Evolutionary conservation across 1,140 invertebrate genomes (phyloP).

Genomic region (Saxidomus purpurata): DNA sequence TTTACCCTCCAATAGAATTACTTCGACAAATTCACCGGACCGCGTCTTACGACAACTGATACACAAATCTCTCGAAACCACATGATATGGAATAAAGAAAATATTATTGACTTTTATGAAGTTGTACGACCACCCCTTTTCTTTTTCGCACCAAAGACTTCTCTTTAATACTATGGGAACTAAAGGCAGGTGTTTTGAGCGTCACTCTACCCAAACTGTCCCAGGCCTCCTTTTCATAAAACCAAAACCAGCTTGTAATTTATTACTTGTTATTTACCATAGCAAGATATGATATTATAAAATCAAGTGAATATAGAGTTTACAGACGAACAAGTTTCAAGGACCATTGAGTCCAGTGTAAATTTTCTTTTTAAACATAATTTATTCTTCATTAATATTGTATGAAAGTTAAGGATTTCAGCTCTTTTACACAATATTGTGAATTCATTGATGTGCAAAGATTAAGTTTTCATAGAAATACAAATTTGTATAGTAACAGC

Average conservation of each 20-base stretch:
- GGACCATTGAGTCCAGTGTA: background rate
- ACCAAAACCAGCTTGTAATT: slow-evolving; percentile 57
- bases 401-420: no score
- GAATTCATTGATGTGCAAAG: no score
- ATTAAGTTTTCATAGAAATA: no score
- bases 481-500: no score
- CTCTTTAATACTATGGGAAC: background rate
- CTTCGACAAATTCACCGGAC: background rate
- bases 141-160: background rate
- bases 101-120: slow-evolving; percentile 66
- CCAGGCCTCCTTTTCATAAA: background rate
- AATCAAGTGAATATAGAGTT: slow-evolving; percentile 21
- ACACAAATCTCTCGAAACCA: background rate
- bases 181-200: slow-evolving; percentile 49
- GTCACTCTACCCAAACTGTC: background rate
- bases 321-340: slow-evolving; percentile 24
- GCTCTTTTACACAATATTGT: no score
- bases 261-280: slow-evolving; percentile 24
- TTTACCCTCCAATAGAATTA: background rate
- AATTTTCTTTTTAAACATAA: background rate
- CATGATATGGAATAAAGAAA: background rate
- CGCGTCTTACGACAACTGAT: background rate
- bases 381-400: no score
- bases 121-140: slow-evolving; percentile 13
- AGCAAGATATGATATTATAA: slow-evolving; percentile 4